Evolutionary conservation across 2,113 vertebrate species (phyloP), one percentile per base, ranked within the genome.

Genomic region (Hippopotamus amphibius): DNA sequence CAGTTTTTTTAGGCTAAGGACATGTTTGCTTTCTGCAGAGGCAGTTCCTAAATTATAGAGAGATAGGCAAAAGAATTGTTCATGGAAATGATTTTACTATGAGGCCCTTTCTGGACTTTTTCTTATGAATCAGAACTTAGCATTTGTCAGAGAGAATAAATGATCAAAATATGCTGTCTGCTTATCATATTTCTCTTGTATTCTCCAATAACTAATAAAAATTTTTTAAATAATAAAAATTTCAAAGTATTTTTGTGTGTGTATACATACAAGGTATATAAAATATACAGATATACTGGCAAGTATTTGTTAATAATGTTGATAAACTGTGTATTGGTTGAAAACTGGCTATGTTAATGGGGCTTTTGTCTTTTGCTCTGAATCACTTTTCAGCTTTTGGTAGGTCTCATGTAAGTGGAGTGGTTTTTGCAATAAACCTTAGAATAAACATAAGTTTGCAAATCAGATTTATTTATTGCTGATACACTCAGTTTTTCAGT

Each of bases 101-200:
- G 77, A 50, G 37, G 30, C 14, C 57, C 10, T 86, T 88, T 90
- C 57, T 83, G 50, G 50, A 55, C 30, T 85, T 76, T 72, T 69
- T 85, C 48, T 86, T 89, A 16, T 43, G n/a, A 79, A 11, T 77
- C 21, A 92, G 53, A 95, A 95, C 2, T 86, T 96, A 81, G 12
- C 76, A 89, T 92, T 92, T 94, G 72, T 87, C 80, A 77, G 69
- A 59, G 55, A 88, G 41, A 82, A 57, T 92, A 96, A 55, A 66
- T 91, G 30, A 86, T 77, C 81, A 84, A 84, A 83, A 89, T 95
- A 21, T 77, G 17, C 59, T 80, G 2, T 87, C 50, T 90, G 16
- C 28, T 19, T 6, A 63, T 72, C n/a, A 84, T 15, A 57, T 84
- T 95, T 96, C 26, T 87, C 55, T 63, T 81, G 3, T 79, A 61